phyloP scores from a whole-genome alignment of 2,113 vertebrate genomes.

The Ophiodon elongatus region DNA sequence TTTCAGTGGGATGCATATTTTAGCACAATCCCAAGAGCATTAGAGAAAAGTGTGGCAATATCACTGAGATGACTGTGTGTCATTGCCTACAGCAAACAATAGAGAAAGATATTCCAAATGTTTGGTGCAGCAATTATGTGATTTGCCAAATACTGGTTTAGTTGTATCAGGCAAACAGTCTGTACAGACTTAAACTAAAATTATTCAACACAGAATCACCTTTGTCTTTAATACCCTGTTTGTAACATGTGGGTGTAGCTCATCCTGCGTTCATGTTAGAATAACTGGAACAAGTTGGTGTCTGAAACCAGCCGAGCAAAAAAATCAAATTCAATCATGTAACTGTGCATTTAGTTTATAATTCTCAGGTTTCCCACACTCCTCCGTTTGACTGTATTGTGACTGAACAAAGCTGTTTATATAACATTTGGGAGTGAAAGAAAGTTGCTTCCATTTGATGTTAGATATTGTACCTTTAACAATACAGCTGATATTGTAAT shows the following conservation, averaged over 20 bases:
- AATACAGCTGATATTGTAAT: neutral
- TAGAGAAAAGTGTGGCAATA: constrained; percentile 28
- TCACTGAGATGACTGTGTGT: constrained; percentile 23
- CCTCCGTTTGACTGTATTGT: neutral
- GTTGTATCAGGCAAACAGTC: neutral
- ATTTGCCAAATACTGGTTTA: neutral
- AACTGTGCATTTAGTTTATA: constrained; percentile 4
- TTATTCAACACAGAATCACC: neutral
- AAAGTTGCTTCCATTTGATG: neutral
- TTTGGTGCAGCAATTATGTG: constrained; percentile 14
- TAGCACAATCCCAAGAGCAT: constrained; percentile 44
- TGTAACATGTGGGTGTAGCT: constrained; percentile 14
- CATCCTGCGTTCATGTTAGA: neutral
- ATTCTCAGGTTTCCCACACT: neutral
- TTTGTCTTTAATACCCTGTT: constrained; percentile 18
- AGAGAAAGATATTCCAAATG: constrained; percentile 12
- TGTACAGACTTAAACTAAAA: constrained; percentile 25
- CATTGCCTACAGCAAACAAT: constrained; percentile 15
- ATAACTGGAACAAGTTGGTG: neutral
- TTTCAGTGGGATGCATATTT: constrained; percentile 50
- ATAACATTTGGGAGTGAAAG: neutral
- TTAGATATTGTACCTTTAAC: neutral
- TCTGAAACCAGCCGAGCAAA: neutral
- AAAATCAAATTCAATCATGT: neutral
- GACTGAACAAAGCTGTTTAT: neutral